phyloP scores from a whole-genome alignment of 2,113 vertebrate genomes.

The Scartelaos histophorus region DNA sequence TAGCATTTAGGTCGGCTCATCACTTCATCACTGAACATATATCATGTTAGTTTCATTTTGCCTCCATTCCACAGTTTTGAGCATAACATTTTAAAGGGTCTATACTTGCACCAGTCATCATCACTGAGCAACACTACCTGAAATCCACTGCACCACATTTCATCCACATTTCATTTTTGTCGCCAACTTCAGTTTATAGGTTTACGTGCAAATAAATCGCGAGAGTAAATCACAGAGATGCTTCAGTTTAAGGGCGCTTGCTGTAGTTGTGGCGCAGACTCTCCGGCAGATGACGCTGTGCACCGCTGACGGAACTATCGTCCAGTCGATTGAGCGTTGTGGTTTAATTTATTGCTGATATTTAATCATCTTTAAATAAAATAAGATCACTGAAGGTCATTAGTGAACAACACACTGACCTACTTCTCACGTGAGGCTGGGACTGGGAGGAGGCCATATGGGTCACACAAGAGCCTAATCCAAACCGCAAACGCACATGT shows the following conservation, averaged over 20 bases:
- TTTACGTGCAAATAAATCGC: background rate
- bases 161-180: constrained; percentile 59
- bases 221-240: background rate
- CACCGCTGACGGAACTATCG: too few species aligned
- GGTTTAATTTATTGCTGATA: too few species aligned
- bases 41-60: too few species aligned
- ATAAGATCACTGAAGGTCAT: background rate
- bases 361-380: too few species aligned
- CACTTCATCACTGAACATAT: too few species aligned
- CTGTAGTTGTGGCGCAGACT: background rate
- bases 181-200: background rate
- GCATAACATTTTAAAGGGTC: too few species aligned
- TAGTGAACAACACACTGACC: background rate
- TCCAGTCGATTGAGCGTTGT: too few species aligned
- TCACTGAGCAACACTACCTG: constrained; percentile 71
- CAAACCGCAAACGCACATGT: background rate
- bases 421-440: background rate
- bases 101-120: constrained; percentile 79
- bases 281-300: constrained; percentile 21
- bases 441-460: background rate
- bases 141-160: constrained; percentile 7
- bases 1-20: too few species aligned
- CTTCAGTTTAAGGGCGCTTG: too few species aligned
- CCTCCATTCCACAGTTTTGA: too few species aligned
- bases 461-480: background rate